Base-by-base conservation (phyloP, 2,797 vertebrate genomes). In the Allobates femoralis region DNA sequence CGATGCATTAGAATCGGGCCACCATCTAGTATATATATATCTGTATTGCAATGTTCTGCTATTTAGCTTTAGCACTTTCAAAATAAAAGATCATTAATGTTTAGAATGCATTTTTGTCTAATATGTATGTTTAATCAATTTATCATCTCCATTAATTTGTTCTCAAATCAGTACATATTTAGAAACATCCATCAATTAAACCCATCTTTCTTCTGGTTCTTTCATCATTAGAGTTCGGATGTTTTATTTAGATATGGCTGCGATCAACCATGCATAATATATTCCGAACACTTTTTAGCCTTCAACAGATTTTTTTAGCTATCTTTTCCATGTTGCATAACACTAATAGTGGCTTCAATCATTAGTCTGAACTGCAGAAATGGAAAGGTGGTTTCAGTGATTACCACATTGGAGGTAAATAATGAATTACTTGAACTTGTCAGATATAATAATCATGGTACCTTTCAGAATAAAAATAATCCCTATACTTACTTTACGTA, bases 381-480 rank as follows among this genome's bases (percentile, higher is more conserved):
- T 50, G 23, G 66, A 71, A 85, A 85, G 64, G 64, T 73, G 64
- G 76, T 58, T 80, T 34, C 53, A 85, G 66, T 85, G 77, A 85
- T 73, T 75, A 75, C 34, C 82, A 76, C 53, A 64, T 46, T 19
- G 56, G 12, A 80, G 77, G 67, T 71, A 66, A 85, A 80, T 85
- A 80, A 80, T 85, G 66, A 79, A 85, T 85, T 69, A 78, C 75
- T 85, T 79, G 75, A 85, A 85, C 64, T 53, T 79, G 73, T 85
- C 76, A 85, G 76, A 85, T 85, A 53, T 85, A 85, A 85, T 85
- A 78, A 79, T 69, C 66, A 46, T 73, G 50, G 62, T 85, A 19
- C 64, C 79, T 85, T 37, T 79, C 76, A 79, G 34, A 55, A 37
- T 19, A 79, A 77, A 85, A 85, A 66, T 85, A 85, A 85, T 85